Evolutionary conservation across 2,797 vertebrate genomes (phyloP), one percentile per base, ranked within the genome.

Genomic region (Anabas testudineus): DNA sequence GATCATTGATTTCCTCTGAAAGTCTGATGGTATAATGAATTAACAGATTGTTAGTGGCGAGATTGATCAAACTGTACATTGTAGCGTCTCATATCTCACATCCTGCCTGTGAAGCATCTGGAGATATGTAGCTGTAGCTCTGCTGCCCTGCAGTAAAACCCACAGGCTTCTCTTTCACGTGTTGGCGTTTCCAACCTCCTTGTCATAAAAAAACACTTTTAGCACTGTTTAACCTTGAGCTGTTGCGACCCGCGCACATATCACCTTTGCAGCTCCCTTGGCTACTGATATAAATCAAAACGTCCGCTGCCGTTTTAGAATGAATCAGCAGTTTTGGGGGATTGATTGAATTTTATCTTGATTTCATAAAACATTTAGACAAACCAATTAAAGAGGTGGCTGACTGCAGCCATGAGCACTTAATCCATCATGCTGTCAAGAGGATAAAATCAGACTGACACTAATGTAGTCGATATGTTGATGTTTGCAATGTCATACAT

Each of bases 311-410:
- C 4, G 41, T 80, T 92, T 88, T 81, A 70, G 84, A 79, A 86
- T 84, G 85, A 94, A 74, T 93, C 90, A 90, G 92, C 90, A 88
- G 72, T 90, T 94, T 90, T 70, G 18, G 26, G 80, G 66, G 57
- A 60, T 78, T 93, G 88, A 94, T 92, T 92, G 83, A 86, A 92
- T 93, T 94, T 92, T 88, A 89, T 92, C 87, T 87, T 71, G 75
- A 88, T 91, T 94, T 91, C 91, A 94, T 94, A 93, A 93, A 94
- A 93, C 82, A 93, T 93, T 93, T 90, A 93, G 85, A 90, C 92
- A 93, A 89, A 94, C 80, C 90, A 93, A 91, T 93, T 93, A 94
- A 95, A 90, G 69, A 88, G 88, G 90, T 78, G 85, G 80, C 88
- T 79, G 83, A 72, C 80, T 69, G 87, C 87, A 76, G 87, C 88